Percentiles rank a stretch among this genome's conserved stretches.
Evolutionary conservation across 2,888 invertebrate genomes (phyloP).

Genomic region (Ichneumoninae sp.): DNA sequence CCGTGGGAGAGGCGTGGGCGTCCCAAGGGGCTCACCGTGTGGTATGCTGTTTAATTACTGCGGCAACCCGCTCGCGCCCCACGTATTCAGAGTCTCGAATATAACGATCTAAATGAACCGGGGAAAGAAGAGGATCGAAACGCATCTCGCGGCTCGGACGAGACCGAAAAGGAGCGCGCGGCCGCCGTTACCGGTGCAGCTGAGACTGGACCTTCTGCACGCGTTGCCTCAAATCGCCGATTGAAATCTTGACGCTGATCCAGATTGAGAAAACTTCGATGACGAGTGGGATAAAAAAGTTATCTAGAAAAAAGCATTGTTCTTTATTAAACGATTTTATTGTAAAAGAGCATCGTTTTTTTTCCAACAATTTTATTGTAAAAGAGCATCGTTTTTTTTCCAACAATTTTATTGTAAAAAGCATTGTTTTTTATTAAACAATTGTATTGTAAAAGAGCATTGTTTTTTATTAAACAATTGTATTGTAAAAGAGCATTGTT

Average conservation of each 20-base stretch:
- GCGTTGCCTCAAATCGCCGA: background rate
- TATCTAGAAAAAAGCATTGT: background rate
- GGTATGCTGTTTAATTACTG: conserved; percentile 69
- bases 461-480: no score
- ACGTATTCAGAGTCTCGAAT: conserved; percentile 32
- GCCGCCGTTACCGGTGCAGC: background rate
- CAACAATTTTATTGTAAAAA: no score
- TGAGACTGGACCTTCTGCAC: background rate
- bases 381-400: no score
- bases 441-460: no score
- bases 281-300: background rate
- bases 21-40: conserved; percentile 38
- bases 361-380: no score
- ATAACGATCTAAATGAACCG: conserved; percentile 47
- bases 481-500: no score
- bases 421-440: no score
- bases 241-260: conserved; percentile 1
- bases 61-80: conserved; percentile 41
- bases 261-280: background rate
- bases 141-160: conserved; percentile 23
- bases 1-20: conserved; percentile 72
- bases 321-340: no score
- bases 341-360: no score
- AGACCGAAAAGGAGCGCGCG: conserved; percentile 5
- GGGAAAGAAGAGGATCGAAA: conserved; percentile 28